These are phyloP conservation scores for Desmodus rotundus DNA, from an alignment of 2,113 vertebrate species.

Conservation along the genomic window DNA sequence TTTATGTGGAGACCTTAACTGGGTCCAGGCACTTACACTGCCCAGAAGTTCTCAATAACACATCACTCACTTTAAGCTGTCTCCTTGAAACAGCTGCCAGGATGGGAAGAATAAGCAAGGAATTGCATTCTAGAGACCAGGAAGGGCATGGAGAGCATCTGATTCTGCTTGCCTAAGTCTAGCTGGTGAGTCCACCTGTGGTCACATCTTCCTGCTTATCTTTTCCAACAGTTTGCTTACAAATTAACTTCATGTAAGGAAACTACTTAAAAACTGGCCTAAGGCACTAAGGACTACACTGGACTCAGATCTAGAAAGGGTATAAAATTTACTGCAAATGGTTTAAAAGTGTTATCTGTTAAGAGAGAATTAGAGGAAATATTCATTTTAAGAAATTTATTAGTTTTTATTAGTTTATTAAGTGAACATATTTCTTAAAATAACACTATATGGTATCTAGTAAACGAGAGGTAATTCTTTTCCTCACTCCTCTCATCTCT, in stretches of 20 bases:
- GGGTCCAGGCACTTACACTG: neutral
- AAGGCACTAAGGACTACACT: neutral
- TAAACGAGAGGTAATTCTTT: neutral
- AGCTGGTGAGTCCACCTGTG: neutral
- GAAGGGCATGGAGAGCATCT: neutral
- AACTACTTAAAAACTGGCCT: neutral
- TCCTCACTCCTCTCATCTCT: neutral
- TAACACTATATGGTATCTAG: neutral
- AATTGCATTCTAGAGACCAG: neutral
- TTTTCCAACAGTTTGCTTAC: neutral
- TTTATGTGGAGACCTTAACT: neutral
- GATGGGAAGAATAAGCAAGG: neutral
- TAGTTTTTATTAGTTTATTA: neutral
- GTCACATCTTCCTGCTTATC: neutral
- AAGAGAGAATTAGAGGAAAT: neutral
- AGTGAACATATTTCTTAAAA: neutral
- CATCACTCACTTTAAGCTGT: neutral
- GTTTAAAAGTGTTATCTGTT: neutral
- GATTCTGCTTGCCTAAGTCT: fast-evolving
- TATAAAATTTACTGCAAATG: neutral
- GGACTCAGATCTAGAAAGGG: neutral
- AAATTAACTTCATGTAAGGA: neutral
- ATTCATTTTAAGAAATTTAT: neutral
- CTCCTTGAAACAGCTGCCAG: neutral
- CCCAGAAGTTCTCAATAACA: neutral